Evolutionary conservation across 2,888 invertebrate genomes (phyloP).

Genomic region (Cacoxenus indagator): DNA sequence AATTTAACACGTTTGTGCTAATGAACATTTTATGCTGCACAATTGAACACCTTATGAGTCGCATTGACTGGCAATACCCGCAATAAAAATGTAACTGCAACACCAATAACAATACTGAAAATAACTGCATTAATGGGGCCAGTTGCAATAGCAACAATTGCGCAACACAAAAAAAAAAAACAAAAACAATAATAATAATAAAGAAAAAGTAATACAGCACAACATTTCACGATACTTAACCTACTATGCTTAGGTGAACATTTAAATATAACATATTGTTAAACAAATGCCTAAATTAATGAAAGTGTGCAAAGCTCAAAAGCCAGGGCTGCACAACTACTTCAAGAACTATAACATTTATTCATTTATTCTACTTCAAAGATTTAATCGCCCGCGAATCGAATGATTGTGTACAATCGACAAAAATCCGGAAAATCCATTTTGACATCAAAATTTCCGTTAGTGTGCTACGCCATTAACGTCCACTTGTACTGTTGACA

Average conservation of each 20-base stretch:
- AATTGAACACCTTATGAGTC: neutral
- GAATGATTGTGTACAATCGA: too few relatives aligned
- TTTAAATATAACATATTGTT: neutral
- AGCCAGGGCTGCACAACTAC: too few relatives aligned
- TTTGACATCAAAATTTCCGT: too few relatives aligned
- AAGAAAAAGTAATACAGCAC: neutral
- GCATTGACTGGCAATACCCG: neutral
- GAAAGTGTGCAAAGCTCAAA: too few relatives aligned
- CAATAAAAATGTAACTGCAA: neutral
- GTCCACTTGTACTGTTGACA: too few relatives aligned
- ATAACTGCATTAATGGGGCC: neutral
- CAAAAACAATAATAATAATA: neutral
- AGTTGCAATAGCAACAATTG: neutral
- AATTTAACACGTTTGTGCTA: neutral
- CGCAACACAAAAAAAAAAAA: neutral
- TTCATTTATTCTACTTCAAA: too few relatives aligned
- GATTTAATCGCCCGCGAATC: too few relatives aligned
- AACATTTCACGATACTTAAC: neutral
- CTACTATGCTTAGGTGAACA: neutral
- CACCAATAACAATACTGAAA: neutral
- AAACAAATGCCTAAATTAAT: neutral
- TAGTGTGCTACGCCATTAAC: too few relatives aligned
- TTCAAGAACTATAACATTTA: too few relatives aligned
- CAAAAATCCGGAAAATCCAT: too few relatives aligned
- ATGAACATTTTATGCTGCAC: conserved; percentile 5